Percentiles rank a stretch among this genome's conserved stretches.
Evolutionary conservation across 2,113 vertebrate genomes (phyloP).

Genomic region (Sceloporus undulatus): DNA sequence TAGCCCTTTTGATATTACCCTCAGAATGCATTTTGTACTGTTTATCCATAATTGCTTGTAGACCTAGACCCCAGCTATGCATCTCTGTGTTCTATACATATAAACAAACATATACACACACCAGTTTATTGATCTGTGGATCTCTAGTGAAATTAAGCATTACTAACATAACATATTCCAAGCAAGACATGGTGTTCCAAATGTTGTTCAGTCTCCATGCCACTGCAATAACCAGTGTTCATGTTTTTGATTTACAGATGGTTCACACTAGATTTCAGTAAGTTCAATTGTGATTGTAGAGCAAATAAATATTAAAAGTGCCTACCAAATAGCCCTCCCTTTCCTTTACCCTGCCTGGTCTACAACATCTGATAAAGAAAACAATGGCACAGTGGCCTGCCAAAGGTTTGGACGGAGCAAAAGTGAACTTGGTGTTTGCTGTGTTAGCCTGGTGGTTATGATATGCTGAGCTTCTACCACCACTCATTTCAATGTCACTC

Average conservation of each 20-base stretch:
- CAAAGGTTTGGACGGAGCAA: conserved; percentile 48
- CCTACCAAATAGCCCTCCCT: conserved; percentile 38
- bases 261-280: conserved; percentile 18
- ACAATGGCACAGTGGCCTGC: conserved; percentile 46
- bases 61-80: background rate
- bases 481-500: conserved; percentile 29
- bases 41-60: background rate
- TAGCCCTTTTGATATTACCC: background rate
- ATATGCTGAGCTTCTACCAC: conserved; percentile 1
- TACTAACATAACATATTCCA: background rate
- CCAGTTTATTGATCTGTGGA: background rate
- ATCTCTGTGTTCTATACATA: too few relatives aligned
- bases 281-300: background rate
- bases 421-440: conserved; percentile 56
- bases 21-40: background rate
- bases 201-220: background rate
- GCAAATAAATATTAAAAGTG: conserved; percentile 14
- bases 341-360: conserved; percentile 32
- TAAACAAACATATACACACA: too few relatives aligned
- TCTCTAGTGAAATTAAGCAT: background rate
- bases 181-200: background rate
- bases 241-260: conserved; percentile 1
- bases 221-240: background rate
- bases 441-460: conserved; percentile 18
- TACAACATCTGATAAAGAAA: conserved; percentile 56